A percentile compares a stretch with the other conserved stretches of the same genome.
These are phyloP conservation scores for Sussaba pulchella DNA, from an alignment of 2,888 invertebrate species.

Conservation along the genomic window DNA sequence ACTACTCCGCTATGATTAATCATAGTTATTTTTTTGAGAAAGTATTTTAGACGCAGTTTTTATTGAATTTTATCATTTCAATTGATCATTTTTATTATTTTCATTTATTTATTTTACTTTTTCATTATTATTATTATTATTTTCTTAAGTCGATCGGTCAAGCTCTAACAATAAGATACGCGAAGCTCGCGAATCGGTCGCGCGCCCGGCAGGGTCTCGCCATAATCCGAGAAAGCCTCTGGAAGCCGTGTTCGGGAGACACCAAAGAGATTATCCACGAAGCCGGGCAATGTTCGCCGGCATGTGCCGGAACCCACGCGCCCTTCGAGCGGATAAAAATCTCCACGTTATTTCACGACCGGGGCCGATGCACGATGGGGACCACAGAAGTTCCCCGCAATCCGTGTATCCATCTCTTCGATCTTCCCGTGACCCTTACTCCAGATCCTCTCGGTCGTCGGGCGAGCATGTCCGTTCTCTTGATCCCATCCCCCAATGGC, in stretches of 20 bases:
- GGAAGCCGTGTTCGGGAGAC: constrained; percentile 71
- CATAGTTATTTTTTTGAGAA: too few relatives aligned
- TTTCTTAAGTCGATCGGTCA: too few relatives aligned
- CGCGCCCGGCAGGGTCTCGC: constrained; percentile 32
- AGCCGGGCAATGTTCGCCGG: constrained; percentile 39
- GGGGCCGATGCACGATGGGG: constrained; percentile 13
- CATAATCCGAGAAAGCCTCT: constrained; percentile 72
- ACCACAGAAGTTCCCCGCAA: constrained; percentile 58
- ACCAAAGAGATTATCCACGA: constrained; percentile 74
- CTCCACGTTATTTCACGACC: constrained; percentile 62
- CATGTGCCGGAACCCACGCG: constrained; percentile 66
- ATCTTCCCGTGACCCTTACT: constrained; percentile 60
- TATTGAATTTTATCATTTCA: too few relatives aligned
- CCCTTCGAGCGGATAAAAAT: constrained; percentile 68
- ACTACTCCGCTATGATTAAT: too few relatives aligned
- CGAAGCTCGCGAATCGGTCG: constrained; percentile 5
- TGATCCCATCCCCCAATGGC: constrained; percentile 1
- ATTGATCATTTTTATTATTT: too few relatives aligned
- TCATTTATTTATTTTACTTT: too few relatives aligned
- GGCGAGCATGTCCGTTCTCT: constrained; percentile 36
- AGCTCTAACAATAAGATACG: too few relatives aligned
- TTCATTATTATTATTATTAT: too few relatives aligned
- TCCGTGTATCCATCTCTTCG: constrained; percentile 56
- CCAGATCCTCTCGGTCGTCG: constrained; percentile 48
- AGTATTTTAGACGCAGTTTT: too few relatives aligned